A percentile compares a stretch with the other conserved stretches of the same genome.
These are phyloP conservation scores for Peromyscus maniculatus DNA, from an alignment of 2,113 vertebrate genomes.

Conservation along the genomic window DNA sequence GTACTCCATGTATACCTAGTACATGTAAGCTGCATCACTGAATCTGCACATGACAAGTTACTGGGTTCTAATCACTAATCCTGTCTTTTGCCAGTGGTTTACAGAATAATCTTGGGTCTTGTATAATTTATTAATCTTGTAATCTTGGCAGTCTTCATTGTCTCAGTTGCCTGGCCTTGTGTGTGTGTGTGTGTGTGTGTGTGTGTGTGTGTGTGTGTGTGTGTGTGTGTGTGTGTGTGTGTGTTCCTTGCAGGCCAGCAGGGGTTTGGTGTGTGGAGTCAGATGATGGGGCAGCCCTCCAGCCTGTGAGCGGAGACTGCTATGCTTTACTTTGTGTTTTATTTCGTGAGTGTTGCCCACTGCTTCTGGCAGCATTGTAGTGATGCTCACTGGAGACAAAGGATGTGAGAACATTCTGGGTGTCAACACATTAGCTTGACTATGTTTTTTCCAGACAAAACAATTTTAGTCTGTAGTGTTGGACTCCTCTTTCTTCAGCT, in stretches of 20 bases:
- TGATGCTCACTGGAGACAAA: neutral
- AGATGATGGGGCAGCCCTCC: neutral
- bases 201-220: neutral
- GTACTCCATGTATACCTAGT: neutral
- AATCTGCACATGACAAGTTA: neutral
- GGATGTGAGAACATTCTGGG: neutral
- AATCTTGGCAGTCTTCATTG: neutral
- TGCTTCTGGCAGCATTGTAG: neutral
- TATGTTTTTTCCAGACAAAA: slow-evolving; percentile 12
- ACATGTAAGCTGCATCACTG: neutral
- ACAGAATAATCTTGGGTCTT: neutral
- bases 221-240: neutral
- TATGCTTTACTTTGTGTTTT: neutral
- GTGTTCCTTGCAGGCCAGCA: neutral
- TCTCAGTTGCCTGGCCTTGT: slow-evolving; percentile 23
- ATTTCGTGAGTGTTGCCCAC: neutral
- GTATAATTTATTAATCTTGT: neutral
- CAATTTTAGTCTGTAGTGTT: neutral
- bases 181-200: neutral
- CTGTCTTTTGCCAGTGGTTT: neutral
- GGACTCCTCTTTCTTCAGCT: neutral
- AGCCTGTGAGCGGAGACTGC: neutral
- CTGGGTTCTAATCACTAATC: neutral
- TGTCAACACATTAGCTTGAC: neutral
- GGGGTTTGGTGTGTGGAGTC: neutral